Evolutionary conservation across 2,888 invertebrate species (phyloP), one percentile per base, ranked within the genome.

Genomic region (Pristionchus maxplancki): DNA sequence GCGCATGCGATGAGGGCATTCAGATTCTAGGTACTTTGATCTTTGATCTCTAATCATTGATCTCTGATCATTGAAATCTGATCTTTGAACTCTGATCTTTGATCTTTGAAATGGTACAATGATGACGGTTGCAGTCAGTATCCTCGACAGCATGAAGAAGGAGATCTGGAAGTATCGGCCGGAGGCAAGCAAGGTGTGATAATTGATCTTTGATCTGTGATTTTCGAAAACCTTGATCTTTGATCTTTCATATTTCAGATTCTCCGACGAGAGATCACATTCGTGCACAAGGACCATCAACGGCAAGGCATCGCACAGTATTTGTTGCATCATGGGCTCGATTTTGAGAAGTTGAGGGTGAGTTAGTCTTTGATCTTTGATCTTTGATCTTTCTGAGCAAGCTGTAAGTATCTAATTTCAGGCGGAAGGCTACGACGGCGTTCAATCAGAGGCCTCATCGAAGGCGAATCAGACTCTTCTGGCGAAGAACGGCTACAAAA

Each of bases 281-380:
- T 85, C 28, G 85, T 85, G 28, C 40, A n/a, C 40, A 28, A 13
- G 2, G 50, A 85, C 1, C 85, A 85, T 67, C 85, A 85, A n/a
- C 85, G 85, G n/a, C 62, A 64, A 20, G 85, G 85, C 37, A 85
- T 85, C 85, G 85, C 85, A 0, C 64, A 85, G 48, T 37, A 64
- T 28, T 44, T 85, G 17, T 40, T 85, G 64, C 85, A 85, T 34
- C 64, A 37, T 13, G 50, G 50, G 28, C 85, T 85, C 11, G 64
- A 85, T n/a, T 85, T 85, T 15, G 85, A 62, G 9, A 40, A n/a
- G n/a, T 64, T 85, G 0, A 62, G 48, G 64, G 85, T 85, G 15
- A 15, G 37, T 34, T n/a, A n/a, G n/a, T 24, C 11, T 31, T 44
- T 78, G 9, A 34, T 6, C 9, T 64, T 4, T 64, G 5, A 6